Evolutionary conservation across 2,113 vertebrate genomes (phyloP), one percentile per base, ranked within the genome.

Genomic region (Malurus cyaneus): DNA sequence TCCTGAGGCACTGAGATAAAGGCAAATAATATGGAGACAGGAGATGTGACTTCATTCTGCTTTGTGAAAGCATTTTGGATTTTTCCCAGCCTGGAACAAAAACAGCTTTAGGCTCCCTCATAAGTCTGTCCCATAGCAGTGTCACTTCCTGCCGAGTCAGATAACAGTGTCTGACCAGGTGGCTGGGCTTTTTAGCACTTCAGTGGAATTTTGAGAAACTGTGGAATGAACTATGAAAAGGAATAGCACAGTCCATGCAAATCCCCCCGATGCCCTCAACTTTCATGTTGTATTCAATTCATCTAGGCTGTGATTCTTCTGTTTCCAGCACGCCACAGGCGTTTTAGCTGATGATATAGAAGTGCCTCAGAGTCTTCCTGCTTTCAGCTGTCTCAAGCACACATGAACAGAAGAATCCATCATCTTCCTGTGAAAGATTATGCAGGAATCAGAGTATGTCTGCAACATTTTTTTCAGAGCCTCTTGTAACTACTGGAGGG

Each of bases 1-100:
- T 94, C 73, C 81, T 34, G n/a, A 91, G 88, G 71, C 70, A 50
- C 42, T n/a, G 50, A 85, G 60, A 96, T 61, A 67, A 81, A 89
- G 54, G 21, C 8, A 2, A 71, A n/a, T 60, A 50, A 36, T 47
- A 47, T 6, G 7, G 31, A 89, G 70, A 69, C 54, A 85, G 62
- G 26, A 89, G 59, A 50, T 88, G 24, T 88, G 78, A 82, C n/a
- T 91, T 92, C 79, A 50, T 69, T 89, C 41, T 73, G 18, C 18
- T 72, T 85, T 46, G 28, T 61, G 62, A 86, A 93, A 90, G 19
- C 36, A 73, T 88, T 94, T 73, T 85, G 82, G 49, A 53, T 80
- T 80, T 76, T 85, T 65, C 74, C 46, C 59, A 50, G 46, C 42
- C 49, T 47, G 54, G 50, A 88, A 86, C 20, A 88, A 83, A 91